Evolutionary conservation across 2,113 vertebrate genomes (phyloP).

Genomic region (Lathamus discolor): DNA sequence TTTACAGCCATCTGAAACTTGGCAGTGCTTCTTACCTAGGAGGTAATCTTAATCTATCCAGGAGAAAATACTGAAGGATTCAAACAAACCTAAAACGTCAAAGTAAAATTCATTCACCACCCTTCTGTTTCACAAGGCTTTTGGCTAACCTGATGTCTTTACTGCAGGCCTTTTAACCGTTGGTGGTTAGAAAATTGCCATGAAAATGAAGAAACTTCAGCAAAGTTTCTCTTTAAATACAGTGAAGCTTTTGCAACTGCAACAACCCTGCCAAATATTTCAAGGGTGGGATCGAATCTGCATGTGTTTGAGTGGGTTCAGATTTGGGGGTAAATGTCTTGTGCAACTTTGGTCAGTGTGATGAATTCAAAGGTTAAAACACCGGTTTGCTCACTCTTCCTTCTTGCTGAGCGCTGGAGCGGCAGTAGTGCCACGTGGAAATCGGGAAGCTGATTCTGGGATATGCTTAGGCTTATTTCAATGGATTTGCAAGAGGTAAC

Average conservation of each 20-base stretch:
- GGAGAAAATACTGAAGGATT: background rate
- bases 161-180: background rate
- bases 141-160: background rate
- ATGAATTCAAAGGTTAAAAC: background rate
- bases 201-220: background rate
- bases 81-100: background rate
- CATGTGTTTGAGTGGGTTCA: background rate
- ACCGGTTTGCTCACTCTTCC: background rate
- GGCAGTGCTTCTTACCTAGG: background rate
- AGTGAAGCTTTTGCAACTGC: background rate
- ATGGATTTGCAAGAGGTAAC: background rate
- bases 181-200: background rate
- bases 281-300: background rate
- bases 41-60: background rate
- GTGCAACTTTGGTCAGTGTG: background rate
- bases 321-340: background rate
- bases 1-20: constrained; percentile 1
- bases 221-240: background rate
- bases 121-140: background rate
- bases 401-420: background rate
- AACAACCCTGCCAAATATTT: background rate
- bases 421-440: background rate
- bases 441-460: background rate
- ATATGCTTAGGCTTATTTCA: background rate
- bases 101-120: background rate